Percentiles rank a stretch among this genome's conserved stretches.
Conservation (phyloP, 2,797 vertebrate species). For the Delichon dasypus region DNA sequence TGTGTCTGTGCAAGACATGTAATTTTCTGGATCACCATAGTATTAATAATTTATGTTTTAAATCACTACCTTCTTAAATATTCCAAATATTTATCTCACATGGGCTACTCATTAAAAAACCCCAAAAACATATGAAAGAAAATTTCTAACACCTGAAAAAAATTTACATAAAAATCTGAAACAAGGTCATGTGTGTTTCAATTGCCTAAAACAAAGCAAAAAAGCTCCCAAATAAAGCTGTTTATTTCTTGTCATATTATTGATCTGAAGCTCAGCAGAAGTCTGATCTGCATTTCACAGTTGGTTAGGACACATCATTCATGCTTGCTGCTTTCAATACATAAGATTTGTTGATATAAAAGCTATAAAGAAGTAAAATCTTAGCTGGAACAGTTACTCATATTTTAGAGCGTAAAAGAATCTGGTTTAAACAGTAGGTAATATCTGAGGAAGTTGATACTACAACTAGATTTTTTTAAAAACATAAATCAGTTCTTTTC, state of each 20-base stretch:
- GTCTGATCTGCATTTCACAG: background rate
- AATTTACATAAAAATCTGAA: background rate
- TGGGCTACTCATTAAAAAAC: background rate
- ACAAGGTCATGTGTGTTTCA: background rate
- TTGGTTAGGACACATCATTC: background rate
- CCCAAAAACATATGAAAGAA: background rate
- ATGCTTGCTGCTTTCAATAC: background rate
- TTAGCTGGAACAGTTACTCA: background rate
- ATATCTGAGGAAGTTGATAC: background rate
- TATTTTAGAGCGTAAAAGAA: background rate
- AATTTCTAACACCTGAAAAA: background rate
- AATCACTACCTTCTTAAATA: background rate
- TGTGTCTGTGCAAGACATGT: background rate
- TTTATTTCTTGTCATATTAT: background rate
- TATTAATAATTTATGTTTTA: background rate
- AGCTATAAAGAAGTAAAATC: background rate
- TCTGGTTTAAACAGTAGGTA: background rate
- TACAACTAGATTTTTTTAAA: background rate
- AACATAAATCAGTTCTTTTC: background rate
- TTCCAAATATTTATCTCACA: background rate
- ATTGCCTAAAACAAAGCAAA: background rate
- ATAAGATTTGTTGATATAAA: background rate
- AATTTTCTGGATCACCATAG: background rate
- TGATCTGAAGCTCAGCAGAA: background rate
- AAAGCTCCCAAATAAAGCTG: background rate